These are phyloP conservation scores for Punctoribates punctum DNA, from an alignment of 2,888 invertebrate genomes.

Conservation along the genomic window DNA sequence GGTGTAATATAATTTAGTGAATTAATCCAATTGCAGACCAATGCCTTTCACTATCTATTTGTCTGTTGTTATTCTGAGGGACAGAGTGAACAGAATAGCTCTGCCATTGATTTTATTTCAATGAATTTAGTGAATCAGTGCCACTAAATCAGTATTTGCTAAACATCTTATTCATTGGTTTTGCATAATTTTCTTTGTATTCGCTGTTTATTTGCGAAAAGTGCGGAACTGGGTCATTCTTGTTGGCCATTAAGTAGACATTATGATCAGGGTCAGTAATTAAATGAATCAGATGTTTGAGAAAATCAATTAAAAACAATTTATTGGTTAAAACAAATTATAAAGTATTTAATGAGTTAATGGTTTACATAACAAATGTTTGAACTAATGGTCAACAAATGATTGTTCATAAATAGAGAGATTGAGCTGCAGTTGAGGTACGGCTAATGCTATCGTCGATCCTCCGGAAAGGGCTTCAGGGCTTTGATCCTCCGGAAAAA, in stretches of 20 bases:
- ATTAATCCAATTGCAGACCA: constrained; percentile 2
- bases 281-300: not conserved
- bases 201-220: too few species aligned
- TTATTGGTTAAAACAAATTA: not conserved
- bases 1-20: not conserved
- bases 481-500: too few species aligned
- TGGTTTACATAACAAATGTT: constrained; percentile 20
- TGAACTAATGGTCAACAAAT: constrained; percentile 10
- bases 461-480: too few species aligned
- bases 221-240: too few species aligned
- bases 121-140: not conserved
- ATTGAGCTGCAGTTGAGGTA: not conserved
- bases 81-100: not conserved
- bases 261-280: too few species aligned
- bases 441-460: constrained; percentile 15
- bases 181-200: too few species aligned
- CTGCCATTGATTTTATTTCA: not conserved
- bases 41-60: not conserved
- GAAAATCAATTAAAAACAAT: not conserved
- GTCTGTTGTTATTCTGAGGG: not conserved
- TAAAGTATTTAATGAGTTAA: not conserved
- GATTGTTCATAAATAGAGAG: constrained; percentile 2
- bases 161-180: too few species aligned
- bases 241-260: too few species aligned
- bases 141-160: too few species aligned